These are phyloP conservation scores for Nasua narica DNA, from an alignment of 2,797 vertebrate genomes.

Conservation along the genomic window DNA sequence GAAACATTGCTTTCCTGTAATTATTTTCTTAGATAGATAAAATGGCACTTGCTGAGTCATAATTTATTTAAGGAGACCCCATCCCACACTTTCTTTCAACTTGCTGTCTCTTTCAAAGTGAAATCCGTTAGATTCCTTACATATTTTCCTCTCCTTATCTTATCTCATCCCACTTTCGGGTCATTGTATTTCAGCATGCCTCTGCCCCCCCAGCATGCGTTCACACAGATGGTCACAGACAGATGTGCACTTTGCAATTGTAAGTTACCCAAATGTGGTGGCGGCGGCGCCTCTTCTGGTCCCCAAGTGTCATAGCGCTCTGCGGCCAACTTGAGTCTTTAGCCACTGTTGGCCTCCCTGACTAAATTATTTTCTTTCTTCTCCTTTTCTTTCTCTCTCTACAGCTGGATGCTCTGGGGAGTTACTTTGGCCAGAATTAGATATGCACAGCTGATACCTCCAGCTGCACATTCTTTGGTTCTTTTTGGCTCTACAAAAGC, in stretches of 20 bases:
- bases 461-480: conserved; percentile 71
- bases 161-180: conserved; percentile 20
- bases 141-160: conserved; percentile 35
- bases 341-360: conserved; percentile 25
- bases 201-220: neutral
- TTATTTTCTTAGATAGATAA: conserved; percentile 58
- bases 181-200: conserved; percentile 5
- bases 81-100: conserved; percentile 16
- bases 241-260: conserved; percentile 48
- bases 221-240: conserved; percentile 41
- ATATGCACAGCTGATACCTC: conserved; percentile 51
- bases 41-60: conserved; percentile 25
- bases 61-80: conserved; percentile 32
- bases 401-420: conserved; percentile 53
- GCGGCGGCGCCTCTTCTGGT: neutral
- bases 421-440: conserved; percentile 67
- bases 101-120: conserved; percentile 22
- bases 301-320: neutral
- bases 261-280: conserved; percentile 55
- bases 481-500: conserved; percentile 71
- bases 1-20: conserved; percentile 58
- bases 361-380: conserved; percentile 72
- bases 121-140: neutral
- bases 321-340: neutral
- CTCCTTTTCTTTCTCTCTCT: conserved; percentile 65